Evolutionary conservation across 1,140 invertebrate genomes (phyloP).

Genomic region (Heliconius himera): DNA sequence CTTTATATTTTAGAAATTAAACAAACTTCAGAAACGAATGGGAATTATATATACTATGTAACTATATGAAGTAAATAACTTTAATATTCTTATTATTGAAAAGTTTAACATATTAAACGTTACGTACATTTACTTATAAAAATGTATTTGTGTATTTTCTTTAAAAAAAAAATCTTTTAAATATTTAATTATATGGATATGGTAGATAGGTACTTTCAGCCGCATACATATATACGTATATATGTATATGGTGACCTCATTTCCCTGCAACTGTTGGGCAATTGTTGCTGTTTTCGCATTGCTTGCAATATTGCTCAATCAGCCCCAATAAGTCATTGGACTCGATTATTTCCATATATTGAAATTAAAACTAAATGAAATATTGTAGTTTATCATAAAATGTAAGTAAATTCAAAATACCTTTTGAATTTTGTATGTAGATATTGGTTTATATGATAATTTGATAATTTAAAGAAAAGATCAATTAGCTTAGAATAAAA

Average conservation of each 20-base stretch:
- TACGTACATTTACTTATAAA: not conserved
- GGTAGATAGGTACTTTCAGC: conserved; percentile 13
- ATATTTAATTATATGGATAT: not conserved
- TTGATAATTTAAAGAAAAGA: too few relatives aligned
- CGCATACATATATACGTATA: conserved; percentile 3
- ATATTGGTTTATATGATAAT: too few relatives aligned
- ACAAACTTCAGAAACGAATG: too few relatives aligned
- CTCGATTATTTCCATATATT: conserved; percentile 35
- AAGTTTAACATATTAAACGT: too few relatives aligned
- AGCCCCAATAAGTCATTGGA: conserved; percentile 60
- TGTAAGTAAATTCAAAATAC: too few relatives aligned
- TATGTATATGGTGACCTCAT: conserved; percentile 51
- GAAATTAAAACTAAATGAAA: not conserved
- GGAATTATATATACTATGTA: too few relatives aligned
- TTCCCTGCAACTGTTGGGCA: conserved; percentile 61
- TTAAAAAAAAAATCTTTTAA: too few relatives aligned
- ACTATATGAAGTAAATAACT: too few relatives aligned
- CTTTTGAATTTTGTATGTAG: too few relatives aligned
- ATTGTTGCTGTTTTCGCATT: conserved; percentile 46
- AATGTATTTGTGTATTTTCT: not conserved
- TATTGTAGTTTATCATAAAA: not conserved
- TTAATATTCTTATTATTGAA: too few relatives aligned
- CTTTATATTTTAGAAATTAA: too few relatives aligned
- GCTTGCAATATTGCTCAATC: conserved; percentile 56
- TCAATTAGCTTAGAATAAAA: too few relatives aligned